Conservation (phyloP, 1,140 invertebrate genomes). For the Penaeus indicus region DNA sequence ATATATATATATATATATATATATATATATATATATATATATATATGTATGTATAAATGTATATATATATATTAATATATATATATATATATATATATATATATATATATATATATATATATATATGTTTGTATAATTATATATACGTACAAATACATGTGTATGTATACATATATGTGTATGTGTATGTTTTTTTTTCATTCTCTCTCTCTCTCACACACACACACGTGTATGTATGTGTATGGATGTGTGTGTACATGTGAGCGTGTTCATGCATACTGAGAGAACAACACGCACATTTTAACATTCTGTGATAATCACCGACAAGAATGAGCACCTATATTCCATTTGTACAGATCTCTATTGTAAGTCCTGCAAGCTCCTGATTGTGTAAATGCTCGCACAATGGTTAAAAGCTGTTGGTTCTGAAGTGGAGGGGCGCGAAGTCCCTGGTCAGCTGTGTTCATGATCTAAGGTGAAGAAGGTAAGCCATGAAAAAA, state of each 20-base stretch:
- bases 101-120: constrained; percentile 9
- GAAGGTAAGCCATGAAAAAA: constrained; percentile 28
- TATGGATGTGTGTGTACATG: neutral
- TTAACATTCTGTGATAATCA: too few species aligned
- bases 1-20: neutral
- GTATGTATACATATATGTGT: neutral
- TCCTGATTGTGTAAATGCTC: neutral
- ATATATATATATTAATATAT: constrained; percentile 41
- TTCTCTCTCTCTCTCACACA: neutral
- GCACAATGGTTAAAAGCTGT: too few species aligned
- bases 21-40: constrained; percentile 35
- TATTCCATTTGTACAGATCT: too few species aligned
- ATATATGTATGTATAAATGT: constrained; percentile 26
- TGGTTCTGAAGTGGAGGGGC: too few species aligned
- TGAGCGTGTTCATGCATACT: too few species aligned
- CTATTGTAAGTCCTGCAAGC: too few species aligned
- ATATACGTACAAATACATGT: neutral
- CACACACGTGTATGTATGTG: neutral
- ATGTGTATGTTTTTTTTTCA: neutral
- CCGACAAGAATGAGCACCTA: too few species aligned
- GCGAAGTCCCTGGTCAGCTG: neutral
- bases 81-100: constrained; percentile 42
- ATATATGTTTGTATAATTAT: neutral
- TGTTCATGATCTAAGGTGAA: constrained; percentile 28
- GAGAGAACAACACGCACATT: too few species aligned